A percentile compares a stretch with the other conserved stretches of the same genome.
Evolutionary conservation across 2,797 vertebrate species (phyloP).

Genomic region (Xenopus petersii): DNA sequence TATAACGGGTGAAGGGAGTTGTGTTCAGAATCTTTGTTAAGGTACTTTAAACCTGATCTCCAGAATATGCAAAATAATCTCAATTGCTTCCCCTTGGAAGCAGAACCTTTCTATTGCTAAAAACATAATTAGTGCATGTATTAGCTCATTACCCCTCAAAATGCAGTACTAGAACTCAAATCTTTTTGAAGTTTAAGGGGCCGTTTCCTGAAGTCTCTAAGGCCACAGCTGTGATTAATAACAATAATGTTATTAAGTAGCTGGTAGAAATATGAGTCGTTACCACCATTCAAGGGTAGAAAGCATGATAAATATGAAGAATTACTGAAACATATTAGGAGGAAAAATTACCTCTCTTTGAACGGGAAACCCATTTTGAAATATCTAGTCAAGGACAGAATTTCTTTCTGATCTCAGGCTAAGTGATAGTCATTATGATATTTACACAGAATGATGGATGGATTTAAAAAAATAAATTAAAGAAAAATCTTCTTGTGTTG

Average conservation of each 20-base stretch:
- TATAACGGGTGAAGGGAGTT: no score
- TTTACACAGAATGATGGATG: neutral
- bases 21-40: neutral
- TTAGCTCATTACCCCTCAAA: constrained; percentile 8
- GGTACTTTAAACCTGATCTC: neutral
- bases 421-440: neutral
- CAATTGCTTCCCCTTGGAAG: neutral
- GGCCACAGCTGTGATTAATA: constrained; percentile 35
- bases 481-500: neutral
- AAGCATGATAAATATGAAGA: constrained; percentile 7
- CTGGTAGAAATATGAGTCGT: constrained; percentile 29
- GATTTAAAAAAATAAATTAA: neutral
- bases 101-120: constrained; percentile 8
- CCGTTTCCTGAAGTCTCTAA: constrained; percentile 20
- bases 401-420: neutral
- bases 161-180: neutral
- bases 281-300: neutral
- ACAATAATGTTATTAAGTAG: constrained; percentile 18
- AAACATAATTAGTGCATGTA: constrained; percentile 15
- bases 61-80: constrained; percentile 9
- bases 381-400: neutral
- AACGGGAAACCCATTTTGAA: neutral
- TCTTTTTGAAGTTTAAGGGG: constrained; percentile 9
- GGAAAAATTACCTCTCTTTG: neutral
- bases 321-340: neutral